Evolutionary conservation across 2,797 vertebrate genomes (phyloP).

Genomic region (Brachymystax lenok): DNA sequence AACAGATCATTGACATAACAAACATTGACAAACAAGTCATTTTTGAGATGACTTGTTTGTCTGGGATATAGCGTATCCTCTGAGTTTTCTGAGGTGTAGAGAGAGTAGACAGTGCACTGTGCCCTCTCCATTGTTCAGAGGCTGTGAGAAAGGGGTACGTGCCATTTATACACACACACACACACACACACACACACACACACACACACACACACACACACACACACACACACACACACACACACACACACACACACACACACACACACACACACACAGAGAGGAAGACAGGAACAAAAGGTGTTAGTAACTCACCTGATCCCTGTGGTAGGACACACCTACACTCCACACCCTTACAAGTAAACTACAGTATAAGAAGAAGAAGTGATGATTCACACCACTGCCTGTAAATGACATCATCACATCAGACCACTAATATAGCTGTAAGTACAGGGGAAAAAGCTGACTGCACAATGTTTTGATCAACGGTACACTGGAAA

Average conservation of each 20-base stretch:
- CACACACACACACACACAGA: background rate
- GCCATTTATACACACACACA: too few relatives aligned
- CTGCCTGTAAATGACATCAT: conserved; percentile 8
- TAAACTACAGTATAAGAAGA: conserved; percentile 11
- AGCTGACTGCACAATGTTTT: background rate
- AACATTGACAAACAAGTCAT: background rate
- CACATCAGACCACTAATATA: background rate
- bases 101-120: conserved; percentile 28
- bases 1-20: background rate
- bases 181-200: too few relatives aligned
- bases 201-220: too few relatives aligned
- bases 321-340: conserved; percentile 9
- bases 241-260: background rate
- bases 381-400: conserved; percentile 20
- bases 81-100: conserved; percentile 16
- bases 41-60: background rate
- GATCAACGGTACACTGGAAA: conserved; percentile 27
- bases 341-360: conserved; percentile 6
- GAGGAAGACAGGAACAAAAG: too few relatives aligned
- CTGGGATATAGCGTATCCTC: conserved; percentile 16
- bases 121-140: conserved; percentile 29
- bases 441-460: too few relatives aligned
- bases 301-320: conserved; percentile 1
- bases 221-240: too few relatives aligned
- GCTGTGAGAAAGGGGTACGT: conserved; percentile 33